Evolutionary conservation across 2,888 invertebrate genomes (phyloP).

Genomic region (Anaspis maculata): DNA sequence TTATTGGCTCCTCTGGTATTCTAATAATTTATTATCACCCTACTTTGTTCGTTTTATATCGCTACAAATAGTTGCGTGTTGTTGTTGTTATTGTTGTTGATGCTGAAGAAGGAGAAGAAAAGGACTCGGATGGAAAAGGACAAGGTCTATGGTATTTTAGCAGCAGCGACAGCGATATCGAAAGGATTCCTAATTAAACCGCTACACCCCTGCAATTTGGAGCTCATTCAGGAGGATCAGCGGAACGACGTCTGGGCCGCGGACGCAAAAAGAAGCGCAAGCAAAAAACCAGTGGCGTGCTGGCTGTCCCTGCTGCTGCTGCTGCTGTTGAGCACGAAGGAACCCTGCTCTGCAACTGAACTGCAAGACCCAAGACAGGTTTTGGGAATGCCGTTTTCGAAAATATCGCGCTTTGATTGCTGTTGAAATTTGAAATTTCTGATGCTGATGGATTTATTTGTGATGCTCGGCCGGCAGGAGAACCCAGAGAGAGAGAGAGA

Average conservation of each 20-base stretch:
- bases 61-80: constrained; percentile 7
- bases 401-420: too few species aligned
- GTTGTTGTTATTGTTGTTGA: not conserved
- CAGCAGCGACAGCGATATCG: not conserved
- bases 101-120: not conserved
- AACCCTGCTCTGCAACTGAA: too few species aligned
- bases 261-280: too few species aligned
- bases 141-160: not conserved
- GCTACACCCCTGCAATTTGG: not conserved
- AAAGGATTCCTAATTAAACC: not conserved
- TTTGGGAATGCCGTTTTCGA: too few species aligned
- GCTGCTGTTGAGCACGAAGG: too few species aligned
- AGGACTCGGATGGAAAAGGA: not conserved
- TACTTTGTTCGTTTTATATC: constrained; percentile 9
- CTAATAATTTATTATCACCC: constrained; percentile 14
- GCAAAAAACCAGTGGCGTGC: too few species aligned
- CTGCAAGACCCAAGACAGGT: too few species aligned
- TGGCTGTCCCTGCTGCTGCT: too few species aligned
- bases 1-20: constrained; percentile 11
- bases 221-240: not conserved
- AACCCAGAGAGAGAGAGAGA: too few species aligned
- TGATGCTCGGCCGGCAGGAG: too few species aligned
- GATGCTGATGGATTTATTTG: too few species aligned
- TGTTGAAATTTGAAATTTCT: too few species aligned
- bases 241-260: not conserved